phyloP scores from a whole-genome alignment of 2,113 vertebrate species.

The Phyllostomus discolor region DNA sequence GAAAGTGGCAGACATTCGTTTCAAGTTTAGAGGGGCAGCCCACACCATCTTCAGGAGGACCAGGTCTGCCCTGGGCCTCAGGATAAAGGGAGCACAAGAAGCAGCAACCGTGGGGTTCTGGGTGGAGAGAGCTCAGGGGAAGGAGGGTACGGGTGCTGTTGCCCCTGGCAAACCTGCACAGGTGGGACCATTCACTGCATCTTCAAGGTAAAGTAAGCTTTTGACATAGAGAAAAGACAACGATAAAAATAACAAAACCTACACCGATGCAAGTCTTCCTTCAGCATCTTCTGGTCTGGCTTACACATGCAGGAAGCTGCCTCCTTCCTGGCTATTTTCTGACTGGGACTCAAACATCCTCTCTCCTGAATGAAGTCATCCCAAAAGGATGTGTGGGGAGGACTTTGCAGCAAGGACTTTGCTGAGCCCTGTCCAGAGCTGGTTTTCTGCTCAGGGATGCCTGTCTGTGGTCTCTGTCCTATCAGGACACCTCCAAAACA shows the following conservation, averaged over 20 bases:
- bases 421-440: not conserved
- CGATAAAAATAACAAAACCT: not conserved
- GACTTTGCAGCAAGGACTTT: not conserved
- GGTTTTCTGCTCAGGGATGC: accelerated
- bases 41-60: not conserved
- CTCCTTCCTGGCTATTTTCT: not conserved
- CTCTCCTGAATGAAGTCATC: not conserved
- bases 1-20: not conserved
- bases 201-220: not conserved
- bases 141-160: not conserved
- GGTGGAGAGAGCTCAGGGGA: not conserved
- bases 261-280: not conserved
- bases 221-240: not conserved
- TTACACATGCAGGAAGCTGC: not conserved
- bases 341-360: not conserved
- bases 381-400: not conserved
- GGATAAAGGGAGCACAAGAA: not conserved
- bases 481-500: accelerated
- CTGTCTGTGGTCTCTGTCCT: not conserved
- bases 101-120: not conserved
- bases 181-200: too few species aligned
- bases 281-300: not conserved
- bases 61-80: not conserved
- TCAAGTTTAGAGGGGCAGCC: not conserved
- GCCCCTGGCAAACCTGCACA: not conserved